These are phyloP conservation scores for Epistrophe grossulariae DNA, from an alignment of 2,888 invertebrate genomes.

Conservation along the genomic window DNA sequence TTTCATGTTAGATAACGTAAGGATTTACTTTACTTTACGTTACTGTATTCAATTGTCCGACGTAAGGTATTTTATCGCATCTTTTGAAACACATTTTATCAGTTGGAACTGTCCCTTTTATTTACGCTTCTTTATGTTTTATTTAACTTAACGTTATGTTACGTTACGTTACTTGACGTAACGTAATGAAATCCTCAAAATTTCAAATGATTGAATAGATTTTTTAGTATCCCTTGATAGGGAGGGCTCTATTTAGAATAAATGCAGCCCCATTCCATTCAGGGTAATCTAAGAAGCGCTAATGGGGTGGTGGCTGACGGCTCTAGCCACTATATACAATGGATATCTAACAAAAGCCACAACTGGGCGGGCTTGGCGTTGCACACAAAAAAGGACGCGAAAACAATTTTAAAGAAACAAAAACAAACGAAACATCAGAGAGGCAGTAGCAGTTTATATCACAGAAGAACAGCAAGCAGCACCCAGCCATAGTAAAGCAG, in stretches of 20 bases:
- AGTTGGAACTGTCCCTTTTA: no score
- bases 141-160: not conserved
- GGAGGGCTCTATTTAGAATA: not conserved
- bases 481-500: slow-evolving; percentile 62
- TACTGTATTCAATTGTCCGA: no score
- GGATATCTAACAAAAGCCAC: slow-evolving; percentile 61
- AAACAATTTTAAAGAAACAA: slow-evolving; percentile 64
- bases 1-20: no score
- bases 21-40: no score
- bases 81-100: no score
- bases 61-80: no score
- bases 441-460: slow-evolving; percentile 30
- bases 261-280: not conserved
- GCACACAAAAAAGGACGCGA: slow-evolving; percentile 63
- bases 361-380: slow-evolving; percentile 43
- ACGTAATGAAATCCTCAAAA: no score
- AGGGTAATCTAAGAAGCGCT: slow-evolving; percentile 67
- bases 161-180: not conserved
- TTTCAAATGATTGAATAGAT: no score
- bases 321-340: slow-evolving; percentile 57
- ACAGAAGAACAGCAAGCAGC: slow-evolving; percentile 23
- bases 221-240: no score
- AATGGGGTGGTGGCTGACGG: slow-evolving; percentile 26
- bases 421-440: slow-evolving; percentile 61
- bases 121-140: no score